Conservation (phyloP, 2,113 vertebrate genomes). For the Pseudopipra pipra region DNA sequence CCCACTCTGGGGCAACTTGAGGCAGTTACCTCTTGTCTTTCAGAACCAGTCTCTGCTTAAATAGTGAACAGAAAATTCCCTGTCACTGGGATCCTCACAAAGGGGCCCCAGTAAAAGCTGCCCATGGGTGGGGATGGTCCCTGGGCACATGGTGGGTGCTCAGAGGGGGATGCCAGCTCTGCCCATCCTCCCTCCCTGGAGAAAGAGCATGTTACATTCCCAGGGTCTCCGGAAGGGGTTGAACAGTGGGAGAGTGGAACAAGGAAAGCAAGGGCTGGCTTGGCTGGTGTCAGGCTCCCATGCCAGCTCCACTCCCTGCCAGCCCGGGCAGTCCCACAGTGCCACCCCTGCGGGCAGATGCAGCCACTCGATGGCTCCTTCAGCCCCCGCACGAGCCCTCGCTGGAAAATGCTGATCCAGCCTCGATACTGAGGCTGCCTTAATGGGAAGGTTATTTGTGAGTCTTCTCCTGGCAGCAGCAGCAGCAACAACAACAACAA, state of each 20-base stretch:
- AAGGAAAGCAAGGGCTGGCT: not conserved
- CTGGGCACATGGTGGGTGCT: fast-evolving
- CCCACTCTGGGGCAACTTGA: not conserved
- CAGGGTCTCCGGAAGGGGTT: not conserved
- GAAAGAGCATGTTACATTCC: not conserved
- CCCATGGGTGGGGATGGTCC: fast-evolving
- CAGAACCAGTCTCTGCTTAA: not conserved
- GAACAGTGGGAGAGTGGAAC: not conserved
- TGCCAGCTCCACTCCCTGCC: not conserved
- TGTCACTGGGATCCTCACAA: not conserved
- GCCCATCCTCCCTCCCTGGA: fast-evolving
- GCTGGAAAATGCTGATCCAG: not conserved
- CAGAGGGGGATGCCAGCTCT: not conserved
- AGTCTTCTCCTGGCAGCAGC: conserved; percentile 23
- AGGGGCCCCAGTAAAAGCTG: not conserved
- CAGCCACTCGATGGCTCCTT: not conserved
- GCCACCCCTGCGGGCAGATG: not conserved
- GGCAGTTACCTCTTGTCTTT: not conserved
- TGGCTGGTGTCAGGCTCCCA: not conserved
- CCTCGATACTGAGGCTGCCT: not conserved
- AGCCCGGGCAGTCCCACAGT: not conserved
- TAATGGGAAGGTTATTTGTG: conserved; percentile 11
- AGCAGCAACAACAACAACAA: not conserved
- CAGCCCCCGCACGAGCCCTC: not conserved
- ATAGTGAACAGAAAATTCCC: not conserved